Base-by-base conservation (phyloP, 1,140 invertebrate species). In the Papilio helenus region DNA sequence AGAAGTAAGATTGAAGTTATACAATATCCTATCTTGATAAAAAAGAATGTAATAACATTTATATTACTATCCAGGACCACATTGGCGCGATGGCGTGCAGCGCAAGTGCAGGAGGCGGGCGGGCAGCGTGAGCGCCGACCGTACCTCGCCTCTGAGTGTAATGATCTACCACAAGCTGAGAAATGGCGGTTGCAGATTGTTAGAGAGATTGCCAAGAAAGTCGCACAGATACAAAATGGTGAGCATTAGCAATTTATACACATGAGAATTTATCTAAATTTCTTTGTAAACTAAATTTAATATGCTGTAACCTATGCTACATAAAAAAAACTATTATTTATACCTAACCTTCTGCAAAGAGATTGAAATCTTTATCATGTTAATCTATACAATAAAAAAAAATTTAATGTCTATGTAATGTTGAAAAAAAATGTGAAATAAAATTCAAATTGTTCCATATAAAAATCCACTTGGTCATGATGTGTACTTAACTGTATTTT, bases 141-240 rank as follows among this genome's bases (percentile, higher is more conserved):
- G 0, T 99, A 98, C 89, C 95, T 99, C 49, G 99, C 99, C 0
- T 98, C 98, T 1, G 98, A 99, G 87, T 99, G 99, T 93, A 96
- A 97, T 87, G 97, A 98, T 93, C 92, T 99, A 14, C 96, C 96
- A 72, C 97, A 98, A 91, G 98, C 98, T 73, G 98, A 99, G 89
- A 99, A 99, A 95, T 99, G 98, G 97, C 95, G 99, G 86, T 96
- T 98, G 92, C 98, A 99, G 93, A 99, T 99, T 79, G 99, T 99
- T 73, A 95, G 99, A 81, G 99, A 99, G 95, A 98, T 99, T 55
- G 98, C 99, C 0, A 98, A 99, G 88, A 99, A 99, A 96, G 99
- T 99, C n/a, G 97, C 99, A 20, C 98, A 99, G 94, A 99, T 99
- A 91, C 99, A 99, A 94, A 99, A 99, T 95, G 97, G 97, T 97